Base-by-base conservation (phyloP, 2,888 invertebrate genomes). In the Atrina japonica region DNA sequence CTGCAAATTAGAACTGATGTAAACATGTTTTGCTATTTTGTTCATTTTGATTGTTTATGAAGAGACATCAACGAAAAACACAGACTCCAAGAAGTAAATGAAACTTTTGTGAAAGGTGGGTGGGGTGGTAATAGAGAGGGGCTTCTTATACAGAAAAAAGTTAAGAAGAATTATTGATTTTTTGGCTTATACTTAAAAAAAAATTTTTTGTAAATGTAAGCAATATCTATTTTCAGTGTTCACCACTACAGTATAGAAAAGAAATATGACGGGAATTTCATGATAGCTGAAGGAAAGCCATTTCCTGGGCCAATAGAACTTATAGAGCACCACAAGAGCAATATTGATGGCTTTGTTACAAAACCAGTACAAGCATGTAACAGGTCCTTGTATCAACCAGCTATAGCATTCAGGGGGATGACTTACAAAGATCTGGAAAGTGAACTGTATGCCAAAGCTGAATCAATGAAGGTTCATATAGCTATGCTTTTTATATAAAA, bases 211-310 rank as follows among this genome's bases (percentile, higher is more conserved):
- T 35, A 35, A 35, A 7, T 35, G 5, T 35, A 35, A 35, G 5
- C 6, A 35, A 7, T 35, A n/a, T n/a, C n/a, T n/a, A n/a, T 14
- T 76, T 79, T 18, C 82, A 90, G 89, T 56, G 81, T 88, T 18
- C 89, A 90, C 71, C 90, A 91, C 76, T 91, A 91, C 82, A 85
- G 85, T 58, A 88, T 91, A 59, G 90, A 89, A 70, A 83, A 88
- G 61, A 88, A 90, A 72, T 71, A 80, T 21, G 90, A 91, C 79
- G 90, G 90, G 1, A 80, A 73, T 14, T 89, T 87, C 61, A 87
- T 86, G 85, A 90, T 90, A 52, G 86, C 87, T 5, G 85, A 89
- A 40, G 90, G 90, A 2, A 79, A 81, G 58, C 82, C 79, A 53
- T 91, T 91, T 66, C 52, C 75, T 6, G 89, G 88, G 25, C 91